Percentiles rank a stretch among this genome's conserved stretches.
phyloP scores from a whole-genome alignment of 1,140 invertebrate genomes.

The Danaus plexippus region DNA sequence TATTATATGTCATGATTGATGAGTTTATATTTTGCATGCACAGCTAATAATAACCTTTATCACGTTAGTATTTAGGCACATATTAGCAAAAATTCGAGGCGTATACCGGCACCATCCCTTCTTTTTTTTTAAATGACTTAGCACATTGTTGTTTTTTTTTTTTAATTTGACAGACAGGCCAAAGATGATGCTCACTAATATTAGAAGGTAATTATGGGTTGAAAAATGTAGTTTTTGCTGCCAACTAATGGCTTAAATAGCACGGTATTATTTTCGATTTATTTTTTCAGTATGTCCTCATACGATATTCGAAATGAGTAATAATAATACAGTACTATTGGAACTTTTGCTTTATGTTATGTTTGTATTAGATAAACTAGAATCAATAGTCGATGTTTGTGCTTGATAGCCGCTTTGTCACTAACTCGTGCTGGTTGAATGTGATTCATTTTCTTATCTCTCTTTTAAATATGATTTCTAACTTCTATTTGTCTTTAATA shows the following conservation, averaged over 20 bases:
- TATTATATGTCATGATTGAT: constrained; percentile 11
- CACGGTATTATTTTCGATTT: constrained; percentile 16
- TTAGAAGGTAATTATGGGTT: constrained; percentile 38
- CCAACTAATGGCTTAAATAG: constrained; percentile 26
- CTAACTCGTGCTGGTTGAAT: constrained; percentile 41
- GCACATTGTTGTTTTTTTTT: constrained; percentile 32
- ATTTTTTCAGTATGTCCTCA: constrained; percentile 9
- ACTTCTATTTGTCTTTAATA: too few relatives aligned
- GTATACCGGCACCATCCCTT: constrained; percentile 1
- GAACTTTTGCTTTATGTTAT: constrained; percentile 10
- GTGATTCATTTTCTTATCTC: constrained; percentile 47
- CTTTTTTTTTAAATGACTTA: constrained; percentile 31
- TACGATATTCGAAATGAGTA: too few relatives aligned
- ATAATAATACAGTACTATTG: too few relatives aligned
- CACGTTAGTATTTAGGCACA: background rate
- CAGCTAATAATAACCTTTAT: background rate
- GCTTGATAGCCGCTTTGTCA: constrained; percentile 49
- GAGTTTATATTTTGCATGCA: constrained; percentile 8
- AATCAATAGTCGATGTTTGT: constrained; percentile 53
- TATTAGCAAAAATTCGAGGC: too few relatives aligned
- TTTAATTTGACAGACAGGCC: constrained; percentile 15
- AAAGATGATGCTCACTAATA: constrained; percentile 33
- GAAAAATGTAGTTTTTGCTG: constrained; percentile 28
- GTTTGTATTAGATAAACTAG: constrained; percentile 52
- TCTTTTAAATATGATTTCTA: constrained; percentile 10